Base-by-base conservation (phyloP, 1,140 invertebrate species). In the Eubasilissa regina region DNA sequence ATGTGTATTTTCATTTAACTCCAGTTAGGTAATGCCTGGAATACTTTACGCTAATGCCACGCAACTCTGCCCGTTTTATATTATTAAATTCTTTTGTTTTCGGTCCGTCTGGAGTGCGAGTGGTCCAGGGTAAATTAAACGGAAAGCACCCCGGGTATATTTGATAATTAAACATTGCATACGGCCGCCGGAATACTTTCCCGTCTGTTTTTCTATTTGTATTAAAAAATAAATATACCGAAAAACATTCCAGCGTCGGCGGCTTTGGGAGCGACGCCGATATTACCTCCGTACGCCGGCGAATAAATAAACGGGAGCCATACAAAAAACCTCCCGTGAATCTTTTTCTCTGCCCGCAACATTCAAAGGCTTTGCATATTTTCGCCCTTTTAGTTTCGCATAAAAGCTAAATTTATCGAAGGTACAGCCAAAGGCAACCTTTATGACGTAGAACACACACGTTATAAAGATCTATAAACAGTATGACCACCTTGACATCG, bases 11-110 rank as follows among this genome's bases (percentile, higher is more conserved):
- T 62, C 73, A 81, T 81, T 78, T 74, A 66, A 56, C 51, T 56
- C 43, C 60, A 53, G 55, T 44, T 66, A 66, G 55, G 56, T 77
- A 80, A 80, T 78, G 75, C 80, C 64, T 35, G 15, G 76, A 78
- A 79, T 81, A 81, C 80, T 81, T 79, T 79, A 62, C 77, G 62
- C 56, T 79, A 81, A 79, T 80, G 78, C 81, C 78, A 58, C 73
- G 51, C 53, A 48, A 75, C 60, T 78, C 74, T 19, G 58, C 75
- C 64, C 70, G 78, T 78, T 82, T 79, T 75, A 78, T 82, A 82
- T 82, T 82, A 82, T 82, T 82, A 82, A 82, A 82, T 82, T 82
- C 81, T 82, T 82, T 82, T 82, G 78, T 82, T 79, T 64, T 43
- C 58, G 72, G 80, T 56, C 70, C 77, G 81, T 79, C 81, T 82